Base-by-base conservation (phyloP, 2,888 invertebrate genomes). In the Carabus problematicus region DNA sequence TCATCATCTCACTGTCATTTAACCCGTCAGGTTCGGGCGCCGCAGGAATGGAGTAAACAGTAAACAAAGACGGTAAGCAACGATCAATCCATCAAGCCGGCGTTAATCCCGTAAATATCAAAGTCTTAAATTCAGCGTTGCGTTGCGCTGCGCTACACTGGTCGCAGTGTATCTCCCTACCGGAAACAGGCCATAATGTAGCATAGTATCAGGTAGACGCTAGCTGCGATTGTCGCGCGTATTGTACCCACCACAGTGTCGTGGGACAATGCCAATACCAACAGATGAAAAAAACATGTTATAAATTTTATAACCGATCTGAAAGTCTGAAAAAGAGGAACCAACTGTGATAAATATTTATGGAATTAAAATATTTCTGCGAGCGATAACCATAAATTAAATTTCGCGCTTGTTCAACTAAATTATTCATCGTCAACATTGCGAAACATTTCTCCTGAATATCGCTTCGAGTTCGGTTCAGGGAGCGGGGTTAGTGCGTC, bases 31-130 rank as follows among this genome's bases (percentile, higher is more conserved):
- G 45, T 45, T 18, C 66, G 47, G 45, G 49, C 59, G 58, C 58
- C 59, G 40, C 49, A 12, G 47, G 18, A n/a, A 8, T 42, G 45
- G 12, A 66, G 49, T 66, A 66, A 66, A 66, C 66, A 66, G 58
- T 66, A 59, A 45, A 58, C 66, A 56, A 39, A 59, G 18, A 66
- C 58, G 66, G 58, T 58, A 58, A 47, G 58, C 59, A 66, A 58
- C 58, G 58, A 41, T 66, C 66, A 66, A 66, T 66, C 66, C 56
- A 66, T 66, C 66, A 66, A 66, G 39, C 43, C 47, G 12, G 42
- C 49, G 66, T 66, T 66, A 66, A 59, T 59, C 66, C 59, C 66
- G 58, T 66, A 66, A 66, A 66, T 66, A 66, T 66, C 66, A 66
- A 58, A 56, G 58, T 66, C 66, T 59, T 66, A 47, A 66, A 66